Conservation (phyloP, 2,888 invertebrate genomes). For the Dascillus cervinus region DNA sequence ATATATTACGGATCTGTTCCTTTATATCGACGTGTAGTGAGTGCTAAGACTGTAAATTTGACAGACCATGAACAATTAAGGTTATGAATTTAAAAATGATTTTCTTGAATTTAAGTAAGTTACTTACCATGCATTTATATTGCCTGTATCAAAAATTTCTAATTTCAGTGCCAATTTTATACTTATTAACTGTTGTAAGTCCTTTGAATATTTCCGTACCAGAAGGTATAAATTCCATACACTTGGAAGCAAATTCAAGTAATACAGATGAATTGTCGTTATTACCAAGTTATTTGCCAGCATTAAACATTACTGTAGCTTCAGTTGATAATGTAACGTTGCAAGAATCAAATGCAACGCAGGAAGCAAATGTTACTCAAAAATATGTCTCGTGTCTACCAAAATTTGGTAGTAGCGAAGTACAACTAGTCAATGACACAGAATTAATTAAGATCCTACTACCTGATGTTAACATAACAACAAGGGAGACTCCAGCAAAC, state of each 20-base stretch:
- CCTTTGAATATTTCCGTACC: no score
- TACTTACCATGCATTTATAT: no score
- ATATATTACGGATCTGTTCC: no score
- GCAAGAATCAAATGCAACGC: conserved; percentile 15
- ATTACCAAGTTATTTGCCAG: conserved; percentile 15
- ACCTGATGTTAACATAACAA: conserved; percentile 56
- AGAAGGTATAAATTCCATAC: no score
- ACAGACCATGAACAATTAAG: no score
- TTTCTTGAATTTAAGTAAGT: no score
- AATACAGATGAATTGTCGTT: conserved; percentile 5
- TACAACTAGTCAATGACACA: conserved; percentile 65
- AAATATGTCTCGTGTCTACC: conserved; percentile 35
- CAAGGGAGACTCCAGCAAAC: conserved; percentile 52
- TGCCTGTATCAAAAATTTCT: no score
- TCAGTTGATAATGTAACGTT: conserved; percentile 13
- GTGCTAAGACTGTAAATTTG: no score
- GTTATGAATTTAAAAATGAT: no score
- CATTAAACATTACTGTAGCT: conserved; percentile 7
- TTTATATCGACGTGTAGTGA: no score
- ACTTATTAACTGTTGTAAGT: no score
- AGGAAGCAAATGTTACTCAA: conserved; percentile 22
- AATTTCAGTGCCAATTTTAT: no score
- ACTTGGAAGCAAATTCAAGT: conserved; percentile 3
- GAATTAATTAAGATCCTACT: conserved; percentile 59
- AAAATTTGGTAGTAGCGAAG: conserved; percentile 33